Conservation (phyloP, 1,140 invertebrate genomes). For the Drosophila tristis region DNA sequence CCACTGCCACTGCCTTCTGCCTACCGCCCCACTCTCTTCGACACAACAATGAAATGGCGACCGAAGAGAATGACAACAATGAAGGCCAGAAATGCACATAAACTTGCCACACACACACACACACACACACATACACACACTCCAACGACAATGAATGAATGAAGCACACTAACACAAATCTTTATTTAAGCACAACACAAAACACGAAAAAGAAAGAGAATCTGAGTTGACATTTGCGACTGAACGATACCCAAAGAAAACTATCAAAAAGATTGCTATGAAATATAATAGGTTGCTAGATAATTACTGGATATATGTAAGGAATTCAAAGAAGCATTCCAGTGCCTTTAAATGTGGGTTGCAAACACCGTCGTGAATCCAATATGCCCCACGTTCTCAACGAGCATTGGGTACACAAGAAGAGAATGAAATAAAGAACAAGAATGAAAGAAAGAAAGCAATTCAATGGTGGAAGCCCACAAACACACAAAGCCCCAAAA, state of each 20-base stretch:
- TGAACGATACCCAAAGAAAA: no score
- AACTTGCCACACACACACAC: conserved; percentile 67
- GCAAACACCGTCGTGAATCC: no score
- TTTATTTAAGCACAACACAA: conserved; percentile 80
- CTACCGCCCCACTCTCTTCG: conserved; percentile 22
- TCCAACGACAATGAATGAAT: conserved; percentile 47
- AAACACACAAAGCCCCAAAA: conserved; percentile 40
- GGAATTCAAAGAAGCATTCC: neutral
- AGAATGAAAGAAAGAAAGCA: conserved; percentile 43
- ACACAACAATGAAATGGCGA: conserved; percentile 60
- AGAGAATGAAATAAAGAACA: conserved; percentile 12
- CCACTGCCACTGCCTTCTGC: conserved; percentile 3
- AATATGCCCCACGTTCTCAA: no score
- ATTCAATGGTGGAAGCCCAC: conserved; percentile 57
- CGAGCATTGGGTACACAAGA: no score
- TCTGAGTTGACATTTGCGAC: no score
- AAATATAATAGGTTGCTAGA: no score
- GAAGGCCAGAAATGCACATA: conserved; percentile 75
- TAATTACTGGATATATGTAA: neutral
- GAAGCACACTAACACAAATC: conserved; percentile 76
- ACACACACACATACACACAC: conserved; percentile 60
- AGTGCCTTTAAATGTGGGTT: no score
- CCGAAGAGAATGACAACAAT: conserved; percentile 74
- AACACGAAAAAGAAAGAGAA: conserved; percentile 32
- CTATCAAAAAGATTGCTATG: no score